Evolutionary conservation across 2,888 invertebrate species (phyloP), one percentile per base, ranked within the genome.

Genomic region (Cosmia pyralina): DNA sequence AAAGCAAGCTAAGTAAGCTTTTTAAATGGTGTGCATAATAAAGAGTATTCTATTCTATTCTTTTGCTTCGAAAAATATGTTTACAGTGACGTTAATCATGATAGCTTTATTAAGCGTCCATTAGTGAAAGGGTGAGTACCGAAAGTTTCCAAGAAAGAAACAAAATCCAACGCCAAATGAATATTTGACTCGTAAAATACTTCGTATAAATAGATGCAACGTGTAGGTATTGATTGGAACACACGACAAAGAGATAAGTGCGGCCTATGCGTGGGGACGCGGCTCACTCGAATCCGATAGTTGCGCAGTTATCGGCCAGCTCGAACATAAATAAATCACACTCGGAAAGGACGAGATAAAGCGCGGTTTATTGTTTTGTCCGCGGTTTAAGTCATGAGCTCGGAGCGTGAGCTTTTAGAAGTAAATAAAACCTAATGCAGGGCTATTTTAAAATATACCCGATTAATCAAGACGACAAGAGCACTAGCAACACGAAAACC

Each of bases 241-340:
- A 76, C 82, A 72, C 67, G 65, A 69, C 68, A 52, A n/a, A 38
- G 75, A 78, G 81, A 84, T 84, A 82, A 73, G 78, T 66, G 69
- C 48, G 70, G 64, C 38, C 66, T 65, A 66, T 72, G 75, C 77
- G 79, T 76, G 85, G 81, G 85, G 83, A 82, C 82, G 81, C 84
- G 83, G 74, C 86, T 83, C 83, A 86, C 85, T 87, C 82, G 77
- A 88, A 89, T 87, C 85, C 88, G 90, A 92, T 90, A 91, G 85
- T 83, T 85, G 84, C 83, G 85, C 82, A 87, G 88, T 88, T 94
- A 93, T 94, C 93, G 85, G 87, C 84, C 87, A 87, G 86, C 85
- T 84, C 83, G 83, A 84, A 86, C 89, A 91, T 92, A 92, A 93
- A 94, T 92, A 92, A 92, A 93, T 92, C 90, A 89, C 90, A 89